phyloP scores from a whole-genome alignment of 2,888 invertebrate species.

The Lithophane socia region DNA sequence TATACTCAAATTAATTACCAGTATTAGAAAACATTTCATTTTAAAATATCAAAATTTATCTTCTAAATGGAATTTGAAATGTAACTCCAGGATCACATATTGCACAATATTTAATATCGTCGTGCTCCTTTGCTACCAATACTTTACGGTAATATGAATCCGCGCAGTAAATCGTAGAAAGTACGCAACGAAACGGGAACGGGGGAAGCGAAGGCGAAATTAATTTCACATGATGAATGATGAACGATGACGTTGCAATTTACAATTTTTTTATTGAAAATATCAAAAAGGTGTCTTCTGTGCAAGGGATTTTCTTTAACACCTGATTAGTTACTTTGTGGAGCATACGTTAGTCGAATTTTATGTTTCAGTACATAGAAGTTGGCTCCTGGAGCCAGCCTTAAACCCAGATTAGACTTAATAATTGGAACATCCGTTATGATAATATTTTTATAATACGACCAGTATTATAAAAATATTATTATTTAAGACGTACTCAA shows the following conservation, averaged over 20 bases:
- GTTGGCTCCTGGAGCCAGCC: not conserved
- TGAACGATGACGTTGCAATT: constrained; percentile 87
- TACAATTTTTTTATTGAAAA: constrained; percentile 79
- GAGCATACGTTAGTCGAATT: constrained; percentile 8
- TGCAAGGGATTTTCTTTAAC: constrained; percentile 68
- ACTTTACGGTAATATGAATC: constrained; percentile 81
- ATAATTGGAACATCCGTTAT: constrained; percentile 3
- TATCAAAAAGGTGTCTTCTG: constrained; percentile 71
- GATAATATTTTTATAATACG: constrained; percentile 8
- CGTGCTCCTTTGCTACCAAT: constrained; percentile 75
- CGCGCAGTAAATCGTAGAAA: constrained; percentile 84
- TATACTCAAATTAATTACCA: constrained; percentile 59
- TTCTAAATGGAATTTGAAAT: constrained; percentile 58
- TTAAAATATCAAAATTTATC: constrained; percentile 50
- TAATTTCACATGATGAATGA: constrained; percentile 89
- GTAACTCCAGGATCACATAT: constrained; percentile 53
- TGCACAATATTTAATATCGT: constrained; percentile 79
- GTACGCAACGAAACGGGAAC: constrained; percentile 78
- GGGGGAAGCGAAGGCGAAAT: constrained; percentile 82
- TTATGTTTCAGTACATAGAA: not conserved
- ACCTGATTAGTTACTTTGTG: constrained; percentile 39
- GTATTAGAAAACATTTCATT: constrained; percentile 49
- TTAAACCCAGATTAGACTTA: constrained; percentile 5
- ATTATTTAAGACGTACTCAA: constrained; percentile 25
- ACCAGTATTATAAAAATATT: no score